Percentiles rank a stretch among this genome's conserved stretches.
Evolutionary conservation across 2,113 vertebrate species (phyloP).

Genomic region (Bubo scandiacus): DNA sequence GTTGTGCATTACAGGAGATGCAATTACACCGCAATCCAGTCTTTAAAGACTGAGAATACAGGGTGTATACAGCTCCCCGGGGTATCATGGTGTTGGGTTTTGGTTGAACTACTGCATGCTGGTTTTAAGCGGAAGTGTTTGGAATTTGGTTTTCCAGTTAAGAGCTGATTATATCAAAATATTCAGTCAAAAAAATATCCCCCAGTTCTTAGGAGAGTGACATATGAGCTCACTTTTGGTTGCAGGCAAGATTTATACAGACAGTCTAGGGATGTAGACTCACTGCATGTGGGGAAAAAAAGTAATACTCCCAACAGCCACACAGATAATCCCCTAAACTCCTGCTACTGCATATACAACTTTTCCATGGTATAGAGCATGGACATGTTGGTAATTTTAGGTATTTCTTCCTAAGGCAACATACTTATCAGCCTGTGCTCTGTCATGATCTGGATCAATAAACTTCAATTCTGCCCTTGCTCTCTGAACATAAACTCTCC

Average conservation of each 20-base stretch:
- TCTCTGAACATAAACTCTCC: neutral
- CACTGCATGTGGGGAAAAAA: accelerated
- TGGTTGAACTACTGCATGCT: neutral
- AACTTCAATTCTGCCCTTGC: neutral
- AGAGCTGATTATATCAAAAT: neutral
- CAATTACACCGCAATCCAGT: neutral
- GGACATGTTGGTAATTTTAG: neutral
- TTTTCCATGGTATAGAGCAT: neutral
- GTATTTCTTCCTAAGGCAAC: neutral
- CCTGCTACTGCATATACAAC: neutral
- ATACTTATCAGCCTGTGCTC: neutral
- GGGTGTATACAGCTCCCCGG: neutral
- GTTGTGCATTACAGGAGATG: neutral
- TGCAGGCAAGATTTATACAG: neutral
- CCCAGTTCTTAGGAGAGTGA: neutral
- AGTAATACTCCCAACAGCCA: neutral
- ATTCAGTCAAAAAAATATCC: neutral
- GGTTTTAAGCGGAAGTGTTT: neutral
- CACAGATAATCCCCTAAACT: neutral
- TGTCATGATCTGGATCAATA: neutral
- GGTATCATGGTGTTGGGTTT: accelerated
- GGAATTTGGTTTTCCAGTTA: neutral
- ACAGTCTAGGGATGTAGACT: neutral
- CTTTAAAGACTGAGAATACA: neutral
- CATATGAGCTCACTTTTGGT: neutral